Conservation (phyloP, 2,113 vertebrate genomes). For the Balaeniceps rex region DNA sequence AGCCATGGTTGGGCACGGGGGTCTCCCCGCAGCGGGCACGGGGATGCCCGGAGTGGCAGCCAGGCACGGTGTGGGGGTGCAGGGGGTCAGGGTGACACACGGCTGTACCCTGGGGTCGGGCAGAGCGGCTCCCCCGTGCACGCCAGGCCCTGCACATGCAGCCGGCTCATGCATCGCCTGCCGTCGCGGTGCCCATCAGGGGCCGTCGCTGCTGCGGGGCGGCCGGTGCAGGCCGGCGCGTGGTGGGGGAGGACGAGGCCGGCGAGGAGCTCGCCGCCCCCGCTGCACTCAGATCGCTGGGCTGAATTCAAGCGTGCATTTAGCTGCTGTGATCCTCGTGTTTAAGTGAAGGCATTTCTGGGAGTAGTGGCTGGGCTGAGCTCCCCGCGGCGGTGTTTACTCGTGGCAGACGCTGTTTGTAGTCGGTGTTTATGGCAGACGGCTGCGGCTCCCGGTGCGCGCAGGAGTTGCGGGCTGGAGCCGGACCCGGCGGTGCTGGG, state of each 20-base stretch:
- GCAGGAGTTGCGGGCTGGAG: neutral
- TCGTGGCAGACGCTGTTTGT: neutral
- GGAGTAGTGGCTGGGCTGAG: neutral
- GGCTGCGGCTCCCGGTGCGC: neutral
- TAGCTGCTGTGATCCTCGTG: neutral
- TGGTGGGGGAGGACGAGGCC: neutral
- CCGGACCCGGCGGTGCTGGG: fast-evolving
- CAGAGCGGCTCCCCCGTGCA: fast-evolving
- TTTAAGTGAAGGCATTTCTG: neutral
- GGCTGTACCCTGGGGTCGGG: fast-evolving
- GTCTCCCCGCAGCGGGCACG: fast-evolving
- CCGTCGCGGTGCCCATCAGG: fast-evolving
- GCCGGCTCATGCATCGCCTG: fast-evolving
- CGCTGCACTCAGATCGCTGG: neutral
- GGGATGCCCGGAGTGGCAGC: neutral
- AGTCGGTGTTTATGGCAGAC: neutral
- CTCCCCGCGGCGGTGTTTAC: neutral
- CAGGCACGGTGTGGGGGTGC: fast-evolving
- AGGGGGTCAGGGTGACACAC: fast-evolving
- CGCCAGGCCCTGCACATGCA: neutral
- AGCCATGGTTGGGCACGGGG: neutral
- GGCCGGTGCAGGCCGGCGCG: fast-evolving
- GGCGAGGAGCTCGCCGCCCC: neutral
- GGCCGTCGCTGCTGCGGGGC: neutral
- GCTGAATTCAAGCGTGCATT: neutral